phyloP scores from a whole-genome alignment of 2,113 vertebrate genomes.

The Leiothrix lutea region DNA sequence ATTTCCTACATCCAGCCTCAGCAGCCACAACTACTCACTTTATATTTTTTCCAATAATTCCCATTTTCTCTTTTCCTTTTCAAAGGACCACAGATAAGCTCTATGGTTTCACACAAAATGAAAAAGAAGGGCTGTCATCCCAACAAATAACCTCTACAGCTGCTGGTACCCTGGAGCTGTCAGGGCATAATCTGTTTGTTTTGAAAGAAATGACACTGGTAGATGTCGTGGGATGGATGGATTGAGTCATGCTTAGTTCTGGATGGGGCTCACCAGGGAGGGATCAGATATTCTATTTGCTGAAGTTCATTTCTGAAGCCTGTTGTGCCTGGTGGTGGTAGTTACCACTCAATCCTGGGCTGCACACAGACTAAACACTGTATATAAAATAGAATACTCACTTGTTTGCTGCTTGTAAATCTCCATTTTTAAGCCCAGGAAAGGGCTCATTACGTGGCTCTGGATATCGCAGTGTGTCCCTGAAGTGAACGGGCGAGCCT shows the following conservation, averaged over 20 bases:
- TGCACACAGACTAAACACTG: not conserved
- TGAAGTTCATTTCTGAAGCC: not conserved
- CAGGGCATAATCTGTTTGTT: not conserved
- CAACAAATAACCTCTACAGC: not conserved
- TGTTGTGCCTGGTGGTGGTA: not conserved
- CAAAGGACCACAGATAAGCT: not conserved
- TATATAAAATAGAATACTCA: not conserved
- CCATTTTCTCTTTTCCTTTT: not conserved
- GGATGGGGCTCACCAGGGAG: not conserved
- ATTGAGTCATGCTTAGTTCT: not conserved
- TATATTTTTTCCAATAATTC: not conserved
- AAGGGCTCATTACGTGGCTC: fast-evolving
- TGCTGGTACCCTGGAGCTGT: not conserved
- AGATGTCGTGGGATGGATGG: not conserved
- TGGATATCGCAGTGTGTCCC: not conserved
- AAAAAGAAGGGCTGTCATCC: not conserved
- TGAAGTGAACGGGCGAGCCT: not conserved
- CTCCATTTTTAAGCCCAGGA: not conserved
- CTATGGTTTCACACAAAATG: not conserved
- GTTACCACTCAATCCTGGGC: not conserved
- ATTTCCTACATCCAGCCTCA: not conserved
- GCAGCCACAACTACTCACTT: not conserved
- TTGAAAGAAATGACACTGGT: not conserved
- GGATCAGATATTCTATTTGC: not conserved
- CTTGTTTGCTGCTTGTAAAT: not conserved